Percentiles rank a stretch among this genome's conserved stretches.
Conservation (phyloP, 2,888 invertebrate genomes). For the Erebia palarica region DNA sequence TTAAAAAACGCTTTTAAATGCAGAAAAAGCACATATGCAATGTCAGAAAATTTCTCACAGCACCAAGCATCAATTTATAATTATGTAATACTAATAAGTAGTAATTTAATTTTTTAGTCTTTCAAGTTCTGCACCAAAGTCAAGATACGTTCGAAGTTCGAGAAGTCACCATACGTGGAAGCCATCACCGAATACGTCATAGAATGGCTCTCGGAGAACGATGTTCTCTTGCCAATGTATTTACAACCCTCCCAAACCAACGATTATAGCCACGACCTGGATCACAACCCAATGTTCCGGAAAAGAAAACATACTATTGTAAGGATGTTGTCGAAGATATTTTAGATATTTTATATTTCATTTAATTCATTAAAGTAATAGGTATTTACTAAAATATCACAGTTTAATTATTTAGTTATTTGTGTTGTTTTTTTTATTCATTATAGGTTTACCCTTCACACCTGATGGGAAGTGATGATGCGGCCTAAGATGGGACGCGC, state of each 20-base stretch:
- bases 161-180: conserved; percentile 61
- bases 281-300: conserved; percentile 51
- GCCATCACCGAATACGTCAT: conserved; percentile 66
- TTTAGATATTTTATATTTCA: conserved; percentile 31
- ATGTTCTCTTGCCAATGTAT: conserved; percentile 65
- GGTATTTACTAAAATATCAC: not conserved
- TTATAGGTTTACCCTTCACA: no score
- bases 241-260: conserved; percentile 53
- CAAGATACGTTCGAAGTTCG: conserved; percentile 56
- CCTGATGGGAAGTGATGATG: no score
- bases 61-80: no score
- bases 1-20: no score
- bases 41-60: no score
- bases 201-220: conserved; percentile 67
- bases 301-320: conserved; percentile 41
- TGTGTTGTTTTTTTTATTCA: no score
- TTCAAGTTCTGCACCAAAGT: conserved; percentile 42
- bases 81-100: not conserved
- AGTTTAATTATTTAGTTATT: conserved; percentile 16
- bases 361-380: not conserved
- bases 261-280: conserved; percentile 47
- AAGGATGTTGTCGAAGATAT: conserved; percentile 48
- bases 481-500: no score
- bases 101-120: conserved; percentile 41
- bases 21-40: no score